phyloP scores from a whole-genome alignment of 1,140 invertebrate genomes.

The Tenebrio molitor region DNA sequence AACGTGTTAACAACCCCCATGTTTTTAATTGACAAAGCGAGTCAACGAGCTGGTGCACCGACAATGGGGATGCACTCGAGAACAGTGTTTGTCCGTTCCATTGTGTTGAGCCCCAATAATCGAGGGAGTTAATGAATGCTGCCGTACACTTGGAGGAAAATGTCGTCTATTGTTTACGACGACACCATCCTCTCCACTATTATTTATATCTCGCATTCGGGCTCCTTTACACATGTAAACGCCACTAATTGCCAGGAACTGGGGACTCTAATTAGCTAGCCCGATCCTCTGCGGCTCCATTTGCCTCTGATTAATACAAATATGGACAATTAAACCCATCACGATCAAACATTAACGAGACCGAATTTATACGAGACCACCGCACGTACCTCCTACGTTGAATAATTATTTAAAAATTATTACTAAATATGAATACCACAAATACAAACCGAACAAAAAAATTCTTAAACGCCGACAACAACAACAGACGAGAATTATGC shows the following conservation, averaged over 20 bases:
- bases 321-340: slow-evolving; percentile 31
- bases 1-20: slow-evolving; percentile 34
- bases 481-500: too few relatives aligned
- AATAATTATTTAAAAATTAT: too few relatives aligned
- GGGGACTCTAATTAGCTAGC: slow-evolving; percentile 35
- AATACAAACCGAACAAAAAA: too few relatives aligned
- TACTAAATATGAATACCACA: too few relatives aligned
- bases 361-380: too few relatives aligned
- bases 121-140: slow-evolving; percentile 40
- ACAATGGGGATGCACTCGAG: slow-evolving; percentile 38
- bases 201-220: slow-evolving; percentile 32
- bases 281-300: slow-evolving; percentile 33
- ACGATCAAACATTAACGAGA: slow-evolving; percentile 12
- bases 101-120: slow-evolving; percentile 34
- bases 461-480: too few relatives aligned
- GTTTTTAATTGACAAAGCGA: slow-evolving; percentile 38
- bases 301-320: slow-evolving; percentile 39
- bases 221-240: slow-evolving; percentile 41
- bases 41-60: slow-evolving; percentile 32
- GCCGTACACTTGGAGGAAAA: slow-evolving; percentile 35
- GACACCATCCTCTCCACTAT: slow-evolving; percentile 35
- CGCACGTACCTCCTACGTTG: not conserved
- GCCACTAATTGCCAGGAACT: slow-evolving; percentile 38
- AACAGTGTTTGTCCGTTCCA: slow-evolving; percentile 32
- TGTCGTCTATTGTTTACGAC: slow-evolving; percentile 38